Conservation (phyloP, 2,797 vertebrate species). For the Coreius guichenoti region DNA sequence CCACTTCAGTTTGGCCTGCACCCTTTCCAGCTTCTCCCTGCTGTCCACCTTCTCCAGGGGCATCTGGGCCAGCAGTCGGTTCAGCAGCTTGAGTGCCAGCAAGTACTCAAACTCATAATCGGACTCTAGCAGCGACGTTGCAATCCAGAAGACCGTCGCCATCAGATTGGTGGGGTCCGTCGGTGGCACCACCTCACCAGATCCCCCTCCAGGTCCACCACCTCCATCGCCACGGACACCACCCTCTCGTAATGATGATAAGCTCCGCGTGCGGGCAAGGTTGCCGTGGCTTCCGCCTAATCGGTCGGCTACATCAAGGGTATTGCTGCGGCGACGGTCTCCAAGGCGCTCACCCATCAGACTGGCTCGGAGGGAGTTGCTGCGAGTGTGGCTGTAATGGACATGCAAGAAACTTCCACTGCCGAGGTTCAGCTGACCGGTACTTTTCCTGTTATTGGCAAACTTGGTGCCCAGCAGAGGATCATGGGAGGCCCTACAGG, state of each 20-base stretch:
- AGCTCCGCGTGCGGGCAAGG: conserved; percentile 94
- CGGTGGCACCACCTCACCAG: conserved; percentile 76
- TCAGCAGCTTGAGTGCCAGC: conserved; percentile 93
- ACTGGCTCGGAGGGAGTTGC: conserved; percentile 92
- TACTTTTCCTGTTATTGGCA: conserved; percentile 96
- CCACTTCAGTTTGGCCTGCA: conserved; percentile 95
- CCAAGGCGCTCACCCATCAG: conserved; percentile 86
- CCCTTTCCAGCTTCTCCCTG: conserved; percentile 91
- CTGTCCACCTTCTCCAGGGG: conserved; percentile 93
- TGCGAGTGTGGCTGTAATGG: conserved; percentile 82
- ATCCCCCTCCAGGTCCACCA: conserved; percentile 46
- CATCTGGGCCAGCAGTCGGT: conserved; percentile 93
- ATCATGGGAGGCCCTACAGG: conserved; percentile 85
- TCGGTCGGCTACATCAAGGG: conserved; percentile 92
- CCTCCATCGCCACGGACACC: conserved; percentile 74
- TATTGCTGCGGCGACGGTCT: conserved; percentile 93
- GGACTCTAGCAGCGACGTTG: conserved; percentile 92
- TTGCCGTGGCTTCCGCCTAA: conserved; percentile 88
- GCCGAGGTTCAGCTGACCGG: conserved; percentile 95
- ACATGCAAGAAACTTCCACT: conserved; percentile 80
- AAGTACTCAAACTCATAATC: conserved; percentile 99
- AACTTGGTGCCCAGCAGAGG: conserved; percentile 91
- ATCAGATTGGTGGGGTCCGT: conserved; percentile 94
- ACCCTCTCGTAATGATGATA: conserved; percentile 91
- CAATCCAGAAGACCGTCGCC: conserved; percentile 99